A percentile compares a stretch with the other conserved stretches of the same genome.
Evolutionary conservation across 2,113 vertebrate species (phyloP).

Genomic region (Chrysemys picta): DNA sequence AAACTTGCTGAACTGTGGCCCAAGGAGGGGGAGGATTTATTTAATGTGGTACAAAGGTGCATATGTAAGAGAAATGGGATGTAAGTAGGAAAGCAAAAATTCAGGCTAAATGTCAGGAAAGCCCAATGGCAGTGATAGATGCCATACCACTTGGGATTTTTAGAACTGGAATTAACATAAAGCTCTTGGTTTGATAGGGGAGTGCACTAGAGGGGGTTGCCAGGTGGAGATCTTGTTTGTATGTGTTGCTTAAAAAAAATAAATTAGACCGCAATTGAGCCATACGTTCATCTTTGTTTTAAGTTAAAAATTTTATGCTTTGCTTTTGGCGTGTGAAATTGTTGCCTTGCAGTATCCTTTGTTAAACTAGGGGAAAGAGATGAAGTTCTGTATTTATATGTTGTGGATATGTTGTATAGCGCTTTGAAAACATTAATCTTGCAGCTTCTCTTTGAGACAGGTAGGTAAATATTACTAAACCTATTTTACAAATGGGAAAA

Average conservation of each 20-base stretch:
- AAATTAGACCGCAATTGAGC: constrained; percentile 39
- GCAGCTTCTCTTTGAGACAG: accelerated
- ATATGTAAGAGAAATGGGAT: not conserved
- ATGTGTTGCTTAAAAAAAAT: constrained; percentile 31
- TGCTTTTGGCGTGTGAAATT: constrained; percentile 37
- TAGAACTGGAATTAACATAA: not conserved
- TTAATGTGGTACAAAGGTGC: not conserved
- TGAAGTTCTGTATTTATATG: not conserved
- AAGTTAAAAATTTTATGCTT: constrained; percentile 39
- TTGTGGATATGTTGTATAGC: not conserved
- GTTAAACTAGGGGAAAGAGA: constrained; percentile 14
- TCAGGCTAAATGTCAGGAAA: constrained; percentile 21
- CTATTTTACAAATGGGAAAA: not conserved
- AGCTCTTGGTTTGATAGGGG: not conserved
- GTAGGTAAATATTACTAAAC: not conserved
- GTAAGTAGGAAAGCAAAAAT: not conserved
- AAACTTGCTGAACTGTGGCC: constrained; percentile 26
- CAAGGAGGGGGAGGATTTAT: constrained; percentile 18
- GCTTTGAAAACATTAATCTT: not conserved
- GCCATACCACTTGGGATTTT: constrained; percentile 4
- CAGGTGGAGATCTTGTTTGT: not conserved
- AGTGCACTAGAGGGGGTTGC: not conserved
- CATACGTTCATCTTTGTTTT: constrained; percentile 48
- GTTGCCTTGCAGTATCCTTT: constrained; percentile 55
- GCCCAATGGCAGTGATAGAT: not conserved